Evolutionary conservation across 1,140 invertebrate genomes (phyloP), one percentile per base, ranked within the genome.

Genomic region (Ceratina australensis): DNA sequence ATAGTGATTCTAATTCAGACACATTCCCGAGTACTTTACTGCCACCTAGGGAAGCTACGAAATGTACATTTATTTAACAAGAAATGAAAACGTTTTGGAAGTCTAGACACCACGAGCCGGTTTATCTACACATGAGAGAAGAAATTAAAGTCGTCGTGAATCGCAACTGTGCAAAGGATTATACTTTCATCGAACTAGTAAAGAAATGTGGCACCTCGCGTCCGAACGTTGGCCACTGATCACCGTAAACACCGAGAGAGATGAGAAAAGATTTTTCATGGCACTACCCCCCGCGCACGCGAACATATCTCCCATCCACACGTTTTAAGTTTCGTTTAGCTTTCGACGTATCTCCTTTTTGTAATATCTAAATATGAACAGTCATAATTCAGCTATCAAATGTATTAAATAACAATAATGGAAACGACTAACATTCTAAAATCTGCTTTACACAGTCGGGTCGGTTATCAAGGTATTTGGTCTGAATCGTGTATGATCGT

Each of bases 341-440:
- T 20, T 28, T 47, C 63, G 10, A 16, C 60, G 2, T 52, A 26
- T 22, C 49, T 64, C 10, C 18, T 8, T 72, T n/a, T 68, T 42
- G 67, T 67, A 69, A 76, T 82, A 78, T 81, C 76, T 80, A 73
- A 77, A 85, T 82, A 76, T 59, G 65, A 81, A 82, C 61, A 77
- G 74, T 79, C 33, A 67, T 78, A 73, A 76, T 77, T 82, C 56
- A 67, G 22, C 66, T 80, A 83, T 83, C 73, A 81, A 85, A 80
- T 77, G 50, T 85, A 83, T 86, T 83, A 83, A 86, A 86, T 86
- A 86, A 86, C 63, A 85, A 79, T 82, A 83, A 85, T 80, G 61
- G 47, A 86, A 83, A 80, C 77, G 24, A 69, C 56, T 83, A 78
- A 82, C 66, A 54, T 72, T 61, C 75, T 78, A 83, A 79, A 18